These are phyloP conservation scores for Microtus pennsylvanicus DNA, from an alignment of 2,113 vertebrate species.

Conservation along the genomic window DNA sequence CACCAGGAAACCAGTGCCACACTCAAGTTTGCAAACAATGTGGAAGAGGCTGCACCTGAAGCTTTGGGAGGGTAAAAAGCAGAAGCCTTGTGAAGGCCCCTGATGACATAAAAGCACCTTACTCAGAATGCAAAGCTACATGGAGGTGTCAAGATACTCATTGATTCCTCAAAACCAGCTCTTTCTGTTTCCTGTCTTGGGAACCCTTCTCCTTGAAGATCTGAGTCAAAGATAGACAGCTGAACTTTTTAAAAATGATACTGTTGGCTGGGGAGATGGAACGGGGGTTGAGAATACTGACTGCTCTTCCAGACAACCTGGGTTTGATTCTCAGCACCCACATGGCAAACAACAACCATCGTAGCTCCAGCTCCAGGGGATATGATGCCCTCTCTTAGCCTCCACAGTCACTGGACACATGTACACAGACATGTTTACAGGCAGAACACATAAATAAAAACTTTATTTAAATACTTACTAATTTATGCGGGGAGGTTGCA, in stretches of 20 bases:
- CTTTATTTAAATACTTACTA: neutral
- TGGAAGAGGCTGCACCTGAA: neutral
- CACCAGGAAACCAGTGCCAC: neutral
- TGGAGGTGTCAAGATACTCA: neutral
- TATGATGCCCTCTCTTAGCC: neutral
- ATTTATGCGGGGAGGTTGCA: neutral
- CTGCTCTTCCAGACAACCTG: neutral
- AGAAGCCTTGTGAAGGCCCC: neutral
- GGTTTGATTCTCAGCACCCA: neutral
- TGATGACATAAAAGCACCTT: neutral
- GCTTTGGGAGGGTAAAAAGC: neutral
- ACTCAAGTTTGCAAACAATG: neutral
- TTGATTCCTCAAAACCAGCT: slow-evolving; percentile 10
- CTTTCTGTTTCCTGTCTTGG: neutral
- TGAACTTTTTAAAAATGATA: neutral
- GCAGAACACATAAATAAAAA: neutral
- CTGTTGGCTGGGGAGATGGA: neutral
- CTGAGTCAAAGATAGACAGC: neutral
- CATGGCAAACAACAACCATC: neutral
- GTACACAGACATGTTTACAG: neutral
- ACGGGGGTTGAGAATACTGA: neutral
- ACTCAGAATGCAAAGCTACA: neutral
- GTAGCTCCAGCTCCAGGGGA: neutral
- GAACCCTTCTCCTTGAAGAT: neutral
- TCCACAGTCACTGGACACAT: neutral